These are phyloP conservation scores for Hyperoplus lanceolatus DNA, from an alignment of 2,797 vertebrate genomes.

Conservation along the genomic window DNA sequence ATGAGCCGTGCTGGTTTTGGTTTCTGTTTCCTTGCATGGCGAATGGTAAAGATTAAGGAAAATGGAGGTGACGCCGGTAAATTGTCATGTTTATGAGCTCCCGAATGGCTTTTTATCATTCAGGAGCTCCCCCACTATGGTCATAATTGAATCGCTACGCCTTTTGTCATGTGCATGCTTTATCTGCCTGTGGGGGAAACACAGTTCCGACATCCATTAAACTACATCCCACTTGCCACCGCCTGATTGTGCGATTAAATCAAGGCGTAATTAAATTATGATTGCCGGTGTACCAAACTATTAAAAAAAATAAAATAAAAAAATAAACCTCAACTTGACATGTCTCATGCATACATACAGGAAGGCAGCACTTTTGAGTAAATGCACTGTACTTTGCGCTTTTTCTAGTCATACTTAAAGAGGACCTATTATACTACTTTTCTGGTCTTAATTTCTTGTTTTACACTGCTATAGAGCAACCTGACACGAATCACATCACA, in stretches of 20 bases:
- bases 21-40: constrained; percentile 16
- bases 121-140: constrained; percentile 36
- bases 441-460: no score
- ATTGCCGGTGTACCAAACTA: constrained; percentile 33
- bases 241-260: constrained; percentile 58
- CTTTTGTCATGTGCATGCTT: constrained; percentile 55
- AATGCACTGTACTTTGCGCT: constrained; percentile 22
- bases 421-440: no score
- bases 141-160: constrained; percentile 58
- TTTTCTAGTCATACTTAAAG: no score
- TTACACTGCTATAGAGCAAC: no score
- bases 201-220: constrained; percentile 38
- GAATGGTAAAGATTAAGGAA: constrained; percentile 32
- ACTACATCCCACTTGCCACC: constrained; percentile 22
- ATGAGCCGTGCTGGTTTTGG: background rate
- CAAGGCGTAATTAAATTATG: constrained; percentile 62
- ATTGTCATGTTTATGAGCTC: constrained; percentile 44
- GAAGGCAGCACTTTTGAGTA: constrained; percentile 6
- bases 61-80: constrained; percentile 30
- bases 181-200: constrained; percentile 50
- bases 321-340: constrained; percentile 44
- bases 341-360: constrained; percentile 1
- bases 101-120: constrained; percentile 51
- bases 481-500: no score
- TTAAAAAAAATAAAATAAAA: no score